Percentiles rank a stretch among this genome's conserved stretches.
phyloP scores from a whole-genome alignment of 2,113 vertebrate genomes.

The Aegotheles bennettii region DNA sequence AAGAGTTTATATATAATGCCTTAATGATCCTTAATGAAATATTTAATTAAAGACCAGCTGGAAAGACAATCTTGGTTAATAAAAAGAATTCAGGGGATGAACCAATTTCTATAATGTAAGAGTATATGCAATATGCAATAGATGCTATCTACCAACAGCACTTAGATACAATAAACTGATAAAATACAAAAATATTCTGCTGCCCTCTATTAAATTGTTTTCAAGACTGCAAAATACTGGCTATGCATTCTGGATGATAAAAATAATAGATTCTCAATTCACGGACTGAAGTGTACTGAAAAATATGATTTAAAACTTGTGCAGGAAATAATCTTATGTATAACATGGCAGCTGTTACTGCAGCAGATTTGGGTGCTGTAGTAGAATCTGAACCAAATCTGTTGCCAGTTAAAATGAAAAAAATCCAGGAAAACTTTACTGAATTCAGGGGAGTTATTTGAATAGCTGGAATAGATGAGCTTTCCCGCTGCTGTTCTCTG shows the following conservation, averaged over 20 bases:
- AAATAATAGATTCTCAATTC: background rate
- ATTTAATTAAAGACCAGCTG: background rate
- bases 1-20: background rate
- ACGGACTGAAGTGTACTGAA: background rate
- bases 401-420: background rate
- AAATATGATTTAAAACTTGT: background rate
- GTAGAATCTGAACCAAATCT: background rate
- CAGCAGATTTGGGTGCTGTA: background rate
- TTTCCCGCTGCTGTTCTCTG: background rate
- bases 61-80: background rate
- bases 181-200: background rate
- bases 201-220: background rate
- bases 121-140: background rate
- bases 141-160: background rate
- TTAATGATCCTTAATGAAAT: conserved; percentile 7
- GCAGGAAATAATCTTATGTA: background rate
- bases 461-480: background rate
- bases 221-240: background rate
- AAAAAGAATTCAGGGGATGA: background rate
- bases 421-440: background rate
- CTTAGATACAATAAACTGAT: background rate
- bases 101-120: background rate
- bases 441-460: background rate
- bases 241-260: background rate
- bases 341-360: background rate